Percentiles rank a stretch among this genome's conserved stretches.
These are phyloP conservation scores for Periophthalmodon schlosseri DNA, from an alignment of 2,113 vertebrate genomes.

Conservation along the genomic window DNA sequence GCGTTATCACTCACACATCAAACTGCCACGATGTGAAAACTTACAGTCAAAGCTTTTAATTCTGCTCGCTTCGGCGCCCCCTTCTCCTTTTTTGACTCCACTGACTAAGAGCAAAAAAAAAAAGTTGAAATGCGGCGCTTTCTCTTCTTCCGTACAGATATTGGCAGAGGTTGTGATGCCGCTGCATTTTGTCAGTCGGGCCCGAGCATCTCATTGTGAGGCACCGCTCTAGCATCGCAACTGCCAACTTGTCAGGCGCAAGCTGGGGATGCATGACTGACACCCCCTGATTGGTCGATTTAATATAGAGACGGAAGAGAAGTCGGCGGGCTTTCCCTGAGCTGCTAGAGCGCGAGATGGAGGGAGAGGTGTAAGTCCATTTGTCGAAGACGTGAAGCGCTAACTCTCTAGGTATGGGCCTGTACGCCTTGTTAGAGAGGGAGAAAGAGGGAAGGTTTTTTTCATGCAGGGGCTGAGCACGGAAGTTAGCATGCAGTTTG, in stretches of 20 bases:
- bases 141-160: slow-evolving; percentile 64
- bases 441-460: slow-evolving; percentile 34
- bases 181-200: too few relatives aligned
- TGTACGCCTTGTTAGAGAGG: slow-evolving; percentile 74
- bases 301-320: slow-evolving; percentile 74
- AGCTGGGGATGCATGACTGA: slow-evolving; percentile 79
- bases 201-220: too few relatives aligned
- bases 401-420: slow-evolving; percentile 78
- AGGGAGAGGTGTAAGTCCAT: slow-evolving; percentile 78
- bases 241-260: slow-evolving; percentile 78
- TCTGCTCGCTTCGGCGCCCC: slow-evolving; percentile 63
- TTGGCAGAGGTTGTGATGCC: too few relatives aligned
- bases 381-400: slow-evolving; percentile 79
- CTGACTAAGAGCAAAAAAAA: slow-evolving; percentile 48
- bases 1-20: slow-evolving; percentile 68
- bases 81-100: slow-evolving; percentile 56
- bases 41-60: slow-evolving; percentile 70
- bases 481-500: slow-evolving; percentile 69
- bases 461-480: slow-evolving; percentile 9
- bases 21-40: slow-evolving; percentile 62
- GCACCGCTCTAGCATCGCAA: slow-evolving; percentile 75
- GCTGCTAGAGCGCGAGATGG: slow-evolving; percentile 58
- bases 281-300: slow-evolving; percentile 80
- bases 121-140: slow-evolving; percentile 57
- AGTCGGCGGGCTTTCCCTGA: slow-evolving; percentile 63